Evolutionary conservation across 1,140 invertebrate genomes (phyloP).

Genomic region (Zaprionus capensis): DNA sequence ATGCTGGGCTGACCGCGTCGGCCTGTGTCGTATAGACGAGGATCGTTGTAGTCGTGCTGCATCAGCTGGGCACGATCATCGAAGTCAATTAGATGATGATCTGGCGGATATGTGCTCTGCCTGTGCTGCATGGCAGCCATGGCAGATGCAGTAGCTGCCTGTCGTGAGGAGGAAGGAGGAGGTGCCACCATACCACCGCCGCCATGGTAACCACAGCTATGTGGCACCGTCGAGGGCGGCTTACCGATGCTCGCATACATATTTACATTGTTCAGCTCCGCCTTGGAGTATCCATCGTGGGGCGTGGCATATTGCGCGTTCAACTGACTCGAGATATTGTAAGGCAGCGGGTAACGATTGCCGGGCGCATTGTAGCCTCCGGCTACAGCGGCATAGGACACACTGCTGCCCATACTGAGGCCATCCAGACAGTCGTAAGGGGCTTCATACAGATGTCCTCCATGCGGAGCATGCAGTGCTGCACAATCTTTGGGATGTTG

Average conservation of each 20-base stretch:
- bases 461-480: slow-evolving; percentile 31
- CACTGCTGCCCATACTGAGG: slow-evolving; percentile 69
- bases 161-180: neutral
- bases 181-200: slow-evolving; percentile 9
- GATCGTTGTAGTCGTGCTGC: slow-evolving; percentile 73
- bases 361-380: slow-evolving; percentile 80
- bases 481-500: slow-evolving; percentile 73
- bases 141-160: slow-evolving; percentile 26
- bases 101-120: slow-evolving; percentile 74
- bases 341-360: slow-evolving; percentile 81
- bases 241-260: slow-evolving; percentile 66
- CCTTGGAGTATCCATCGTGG: slow-evolving; percentile 48
- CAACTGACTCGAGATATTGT: slow-evolving; percentile 79
- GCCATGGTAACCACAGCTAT: slow-evolving; percentile 60
- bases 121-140: slow-evolving; percentile 63
- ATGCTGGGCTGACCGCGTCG: slow-evolving; percentile 31
- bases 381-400: slow-evolving; percentile 75
- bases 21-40: slow-evolving; percentile 49
- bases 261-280: slow-evolving; percentile 44
- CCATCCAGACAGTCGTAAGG: slow-evolving; percentile 80
- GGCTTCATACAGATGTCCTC: slow-evolving; percentile 66
- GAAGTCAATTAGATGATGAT: slow-evolving; percentile 89
- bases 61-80: slow-evolving; percentile 85
- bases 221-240: slow-evolving; percentile 31
- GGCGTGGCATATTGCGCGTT: slow-evolving; percentile 70